Evolutionary conservation across 2,888 invertebrate genomes (phyloP), one percentile per base, ranked within the genome.

Genomic region (Gryllus longicercus): DNA sequence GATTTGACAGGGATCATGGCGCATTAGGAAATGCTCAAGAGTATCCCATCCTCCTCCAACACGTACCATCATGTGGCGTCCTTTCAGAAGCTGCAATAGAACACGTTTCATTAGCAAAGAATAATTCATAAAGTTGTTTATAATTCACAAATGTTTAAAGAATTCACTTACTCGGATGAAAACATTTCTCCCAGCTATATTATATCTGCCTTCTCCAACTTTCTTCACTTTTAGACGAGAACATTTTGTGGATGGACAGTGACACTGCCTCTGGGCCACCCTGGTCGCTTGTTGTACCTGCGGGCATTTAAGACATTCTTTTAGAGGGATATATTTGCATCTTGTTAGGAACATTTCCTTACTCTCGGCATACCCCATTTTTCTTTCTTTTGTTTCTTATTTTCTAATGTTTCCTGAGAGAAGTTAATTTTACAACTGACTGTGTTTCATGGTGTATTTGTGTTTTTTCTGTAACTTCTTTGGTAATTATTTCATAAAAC

Each of bases 1-100:
- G 75, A 84, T 93, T 92, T 95, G 93, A 88, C 95, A 94, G 76
- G 96, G 95, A 87, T 95, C 95, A 88, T 96, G 95, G 82, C 95
- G 92, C 84, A 93, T 91, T 86, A 97, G 91, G 89, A 96, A 96
- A 89, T 96, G 95, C 87, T 96, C 96, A 86, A 97, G 89, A 23
- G 96, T 96, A 89, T 96, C 96, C 96, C 96, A 96, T 83, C 96
- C 96, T 83, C 96, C 97, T 82, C 96, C 97, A 79, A 96, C 96
- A 85, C 97, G 92, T 81, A 97, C 96, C 96, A 97, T 96, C 92
- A 96, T 96, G 90, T 96, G 96, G n/a, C 94, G 92, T 79, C 95
- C 96, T 87, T 96, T 95, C 86, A 96, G 89, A 86, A 96, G 87
- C 96, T 96, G 90, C 8, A 88, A 88, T 84, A 83, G 80, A 77